Base-by-base conservation (phyloP, 1,140 invertebrate species). In the Drosophila baimaii region DNA sequence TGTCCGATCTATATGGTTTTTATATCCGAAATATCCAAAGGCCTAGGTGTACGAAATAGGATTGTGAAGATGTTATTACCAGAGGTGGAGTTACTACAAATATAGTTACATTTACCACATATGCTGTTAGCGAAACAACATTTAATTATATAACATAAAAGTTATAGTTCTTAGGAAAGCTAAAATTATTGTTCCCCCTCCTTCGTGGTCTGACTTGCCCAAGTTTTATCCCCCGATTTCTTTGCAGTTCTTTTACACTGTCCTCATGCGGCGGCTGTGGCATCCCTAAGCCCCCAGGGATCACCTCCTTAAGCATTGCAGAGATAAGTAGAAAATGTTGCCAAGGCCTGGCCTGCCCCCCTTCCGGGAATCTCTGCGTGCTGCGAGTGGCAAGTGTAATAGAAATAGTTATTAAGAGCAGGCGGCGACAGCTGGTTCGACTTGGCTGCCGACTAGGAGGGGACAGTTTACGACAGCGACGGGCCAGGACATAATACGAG, bases 351-450 rank as follows among this genome's bases (percentile, higher is more conserved):
- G 65, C 76, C 82, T 70, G 63, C 66, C 65, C 27, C 52, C 51
- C 23, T 21, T 13, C 27, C 13, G 41, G 51, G 13, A 52, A 52
- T 52, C n/a, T 10, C 71, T 79, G 83, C 83, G 82, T 86, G 82
- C 55, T 69, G 54, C 46, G 82, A 72, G 83, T 86, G 83, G 79
- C 83, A 86, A 86, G 82, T 86, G 76, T 79, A 79, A 88, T 88
- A 82, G 82, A 86, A 86, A 88, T 86, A 86, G 82, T 86, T 86
- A 86, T 86, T 86, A 86, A 82, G 85, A 68, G 66, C 79, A 81
- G 69, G 51, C 58, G 64, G 73, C 54, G 77, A 68, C 75, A 72
- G 66, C 58, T 70, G 66, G 33, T 68, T 56, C 44, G 43, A 21
- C 27, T 64, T 61, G 63, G 63, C 47, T 44, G 74, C 41, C 58